A percentile compares a stretch with the other conserved stretches of the same genome.
phyloP scores from a whole-genome alignment of 2,888 invertebrate genomes.

The Aleiodes alternator region DNA sequence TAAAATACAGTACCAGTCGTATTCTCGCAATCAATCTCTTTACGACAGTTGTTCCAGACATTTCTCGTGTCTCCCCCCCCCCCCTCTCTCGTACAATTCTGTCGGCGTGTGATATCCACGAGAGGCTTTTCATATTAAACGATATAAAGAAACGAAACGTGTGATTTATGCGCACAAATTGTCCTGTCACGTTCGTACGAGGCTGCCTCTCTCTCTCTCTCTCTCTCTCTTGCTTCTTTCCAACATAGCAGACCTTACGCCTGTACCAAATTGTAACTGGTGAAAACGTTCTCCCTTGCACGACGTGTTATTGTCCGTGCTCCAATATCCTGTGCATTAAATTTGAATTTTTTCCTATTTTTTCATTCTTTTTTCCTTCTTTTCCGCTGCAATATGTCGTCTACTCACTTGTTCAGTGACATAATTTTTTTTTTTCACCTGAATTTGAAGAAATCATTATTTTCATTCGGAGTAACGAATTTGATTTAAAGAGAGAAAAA shows the following conservation, averaged over 20 bases:
- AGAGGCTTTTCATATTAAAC: constrained; percentile 69
- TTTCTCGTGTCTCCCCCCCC: constrained; percentile 20
- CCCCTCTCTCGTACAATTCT: not conserved
- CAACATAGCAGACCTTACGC: constrained; percentile 20
- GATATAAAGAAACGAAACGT: constrained; percentile 71
- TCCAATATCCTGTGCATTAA: constrained; percentile 33
- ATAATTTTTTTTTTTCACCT: not conserved
- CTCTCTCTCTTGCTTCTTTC: not conserved
- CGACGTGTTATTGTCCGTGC: constrained; percentile 25
- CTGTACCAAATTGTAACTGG: constrained; percentile 33
- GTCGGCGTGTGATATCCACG: constrained; percentile 35
- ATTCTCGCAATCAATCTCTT: constrained; percentile 42
- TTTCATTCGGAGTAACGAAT: too few relatives aligned
- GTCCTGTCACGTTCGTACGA: constrained; percentile 65
- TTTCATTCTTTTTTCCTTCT: not conserved
- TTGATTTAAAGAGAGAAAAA: too few relatives aligned
- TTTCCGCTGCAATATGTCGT: constrained; percentile 10
- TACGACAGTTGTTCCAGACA: constrained; percentile 46
- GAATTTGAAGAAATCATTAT: too few relatives aligned
- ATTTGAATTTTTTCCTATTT: constrained; percentile 12
- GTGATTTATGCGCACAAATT: constrained; percentile 74
- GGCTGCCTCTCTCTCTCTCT: constrained; percentile 1
- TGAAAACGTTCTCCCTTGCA: constrained; percentile 9
- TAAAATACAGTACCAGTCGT: constrained; percentile 23
- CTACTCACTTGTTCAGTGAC: constrained; percentile 13